Conservation (phyloP, 1,140 invertebrate genomes). For the Procambarus clarkii region DNA sequence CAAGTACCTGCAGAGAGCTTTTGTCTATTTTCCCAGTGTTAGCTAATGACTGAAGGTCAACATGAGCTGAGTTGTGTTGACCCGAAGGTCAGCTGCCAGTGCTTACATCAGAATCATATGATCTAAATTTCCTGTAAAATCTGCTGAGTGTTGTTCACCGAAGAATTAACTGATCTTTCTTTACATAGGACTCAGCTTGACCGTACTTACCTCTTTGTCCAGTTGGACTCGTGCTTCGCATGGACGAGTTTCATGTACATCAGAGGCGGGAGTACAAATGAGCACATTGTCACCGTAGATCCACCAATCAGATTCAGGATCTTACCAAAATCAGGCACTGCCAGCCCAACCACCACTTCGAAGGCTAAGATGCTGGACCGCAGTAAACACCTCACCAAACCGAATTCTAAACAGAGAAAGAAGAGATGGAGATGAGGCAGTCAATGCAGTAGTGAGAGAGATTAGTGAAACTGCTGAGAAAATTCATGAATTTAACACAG, state of each 20-base stretch:
- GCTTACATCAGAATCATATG: no score
- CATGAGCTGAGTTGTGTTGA: no score
- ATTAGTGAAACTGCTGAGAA: no score
- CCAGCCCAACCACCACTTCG: constrained; percentile 86
- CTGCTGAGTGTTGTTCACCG: no score
- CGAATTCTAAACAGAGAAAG: constrained; percentile 83
- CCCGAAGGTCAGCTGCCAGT: no score
- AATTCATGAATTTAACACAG: no score
- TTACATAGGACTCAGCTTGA: background rate
- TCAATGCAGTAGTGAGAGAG: background rate
- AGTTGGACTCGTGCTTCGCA: background rate
- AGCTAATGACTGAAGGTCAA: no score
- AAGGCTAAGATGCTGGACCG: constrained; percentile 83
- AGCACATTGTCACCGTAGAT: constrained; percentile 87
- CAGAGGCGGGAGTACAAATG: constrained; percentile 89
- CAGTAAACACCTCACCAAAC: constrained; percentile 84
- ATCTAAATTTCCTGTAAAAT: no score
- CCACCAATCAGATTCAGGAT: constrained; percentile 92
- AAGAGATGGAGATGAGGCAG: background rate
- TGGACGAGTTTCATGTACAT: constrained; percentile 83
- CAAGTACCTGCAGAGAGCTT: no score
- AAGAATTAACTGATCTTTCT: background rate
- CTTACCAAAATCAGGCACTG: constrained; percentile 90
- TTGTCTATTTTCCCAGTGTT: no score
- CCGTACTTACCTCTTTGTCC: constrained; percentile 34